Evolutionary conservation across 2,113 vertebrate species (phyloP).

Genomic region (Platycercus adscitus): DNA sequence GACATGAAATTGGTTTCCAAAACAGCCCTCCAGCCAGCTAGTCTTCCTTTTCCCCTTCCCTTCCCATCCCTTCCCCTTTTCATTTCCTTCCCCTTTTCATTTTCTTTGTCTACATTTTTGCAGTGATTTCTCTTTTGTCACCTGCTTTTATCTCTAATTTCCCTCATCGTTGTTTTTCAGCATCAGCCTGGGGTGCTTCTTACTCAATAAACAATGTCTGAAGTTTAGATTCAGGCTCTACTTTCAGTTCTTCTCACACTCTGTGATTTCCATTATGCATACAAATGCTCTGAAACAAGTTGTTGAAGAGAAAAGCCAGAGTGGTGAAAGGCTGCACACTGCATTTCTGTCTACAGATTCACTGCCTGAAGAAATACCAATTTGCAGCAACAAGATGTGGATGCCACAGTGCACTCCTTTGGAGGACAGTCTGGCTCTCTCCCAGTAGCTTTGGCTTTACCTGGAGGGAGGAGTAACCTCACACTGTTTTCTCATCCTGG

Average conservation of each 20-base stretch:
- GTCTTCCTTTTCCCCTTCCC: background rate
- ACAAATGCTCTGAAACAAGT: slow-evolving; percentile 14
- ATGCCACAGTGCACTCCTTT: background rate
- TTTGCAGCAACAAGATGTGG: slow-evolving; percentile 35
- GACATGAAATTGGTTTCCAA: background rate
- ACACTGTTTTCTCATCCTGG: slow-evolving; percentile 22
- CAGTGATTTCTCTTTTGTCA: background rate
- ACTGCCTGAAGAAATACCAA: slow-evolving; percentile 22
- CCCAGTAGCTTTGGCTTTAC: background rate
- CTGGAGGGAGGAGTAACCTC: slow-evolving; percentile 37
- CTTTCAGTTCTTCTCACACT: background rate
- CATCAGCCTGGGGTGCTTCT: background rate
- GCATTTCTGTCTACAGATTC: slow-evolving; percentile 2
- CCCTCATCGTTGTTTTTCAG: background rate
- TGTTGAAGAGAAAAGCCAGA: slow-evolving; percentile 11
- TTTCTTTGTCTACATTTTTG: background rate
- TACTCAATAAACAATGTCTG: background rate
- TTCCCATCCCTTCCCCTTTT: background rate
- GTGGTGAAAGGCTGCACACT: background rate
- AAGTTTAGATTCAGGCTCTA: background rate
- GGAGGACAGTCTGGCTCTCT: background rate
- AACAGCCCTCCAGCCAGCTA: background rate
- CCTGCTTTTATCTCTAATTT: background rate
- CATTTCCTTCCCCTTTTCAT: background rate
- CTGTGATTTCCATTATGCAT: background rate